phyloP scores from a whole-genome alignment of 2,888 invertebrate genomes.

The Agrochola circellaris region DNA sequence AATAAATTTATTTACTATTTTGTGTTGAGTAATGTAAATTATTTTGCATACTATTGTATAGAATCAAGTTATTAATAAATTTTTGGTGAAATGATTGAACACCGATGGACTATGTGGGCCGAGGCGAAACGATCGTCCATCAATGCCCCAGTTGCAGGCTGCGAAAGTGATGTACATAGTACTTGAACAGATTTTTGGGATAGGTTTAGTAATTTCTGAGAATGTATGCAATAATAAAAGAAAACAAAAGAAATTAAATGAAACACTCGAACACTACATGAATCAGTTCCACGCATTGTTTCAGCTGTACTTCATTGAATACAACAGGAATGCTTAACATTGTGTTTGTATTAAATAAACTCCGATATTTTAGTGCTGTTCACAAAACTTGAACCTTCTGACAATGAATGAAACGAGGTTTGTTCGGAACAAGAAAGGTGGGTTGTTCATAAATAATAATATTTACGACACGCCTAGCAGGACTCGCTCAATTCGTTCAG shows the following conservation, averaged over 20 bases:
- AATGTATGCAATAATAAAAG: not conserved
- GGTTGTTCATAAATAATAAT: slow-evolving; percentile 53
- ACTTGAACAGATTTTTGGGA: not conserved
- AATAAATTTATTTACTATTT: no score
- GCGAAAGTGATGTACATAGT: no score
- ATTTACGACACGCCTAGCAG: slow-evolving; percentile 40
- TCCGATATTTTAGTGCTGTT: slow-evolving; percentile 19
- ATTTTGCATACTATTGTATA: no score
- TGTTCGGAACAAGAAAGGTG: slow-evolving; percentile 42
- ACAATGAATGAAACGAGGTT: slow-evolving; percentile 50
- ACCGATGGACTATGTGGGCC: no score
- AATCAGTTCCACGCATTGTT: slow-evolving; percentile 26
- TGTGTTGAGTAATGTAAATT: no score
- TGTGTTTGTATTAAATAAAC: slow-evolving; percentile 5
- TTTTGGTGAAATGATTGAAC: no score
- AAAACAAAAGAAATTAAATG: slow-evolving; percentile 23
- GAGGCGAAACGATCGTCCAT: no score
- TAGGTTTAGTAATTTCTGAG: slow-evolving; percentile 3
- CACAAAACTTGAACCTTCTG: slow-evolving; percentile 18
- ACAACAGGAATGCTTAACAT: slow-evolving; percentile 17
- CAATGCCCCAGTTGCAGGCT: no score
- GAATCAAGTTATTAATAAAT: no score
- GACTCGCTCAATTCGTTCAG: slow-evolving; percentile 42
- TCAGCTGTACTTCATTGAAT: not conserved
- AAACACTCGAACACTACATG: slow-evolving; percentile 3